phyloP scores from a whole-genome alignment of 2,888 invertebrate genomes.

The Mechanitis messenoides region DNA sequence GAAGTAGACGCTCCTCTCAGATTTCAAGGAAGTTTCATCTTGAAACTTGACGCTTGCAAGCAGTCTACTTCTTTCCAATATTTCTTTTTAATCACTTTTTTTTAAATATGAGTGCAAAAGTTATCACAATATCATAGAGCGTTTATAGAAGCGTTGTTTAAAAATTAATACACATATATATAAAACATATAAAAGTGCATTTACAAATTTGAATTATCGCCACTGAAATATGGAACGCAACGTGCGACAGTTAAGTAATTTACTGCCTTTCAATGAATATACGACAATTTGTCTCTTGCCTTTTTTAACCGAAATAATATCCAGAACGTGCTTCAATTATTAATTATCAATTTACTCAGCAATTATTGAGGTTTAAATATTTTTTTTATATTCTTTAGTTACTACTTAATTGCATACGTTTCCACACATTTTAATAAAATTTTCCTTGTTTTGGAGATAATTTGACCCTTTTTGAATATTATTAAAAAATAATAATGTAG shows the following conservation, averaged over 20 bases:
- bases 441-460: too few relatives aligned
- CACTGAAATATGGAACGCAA: slow-evolving; percentile 5
- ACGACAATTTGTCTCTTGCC: slow-evolving; percentile 13
- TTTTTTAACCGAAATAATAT: slow-evolving; percentile 18
- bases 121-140: too few relatives aligned
- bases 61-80: too few relatives aligned
- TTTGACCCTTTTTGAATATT: too few relatives aligned
- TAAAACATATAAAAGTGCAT: slow-evolving; percentile 1
- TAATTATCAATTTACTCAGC: slow-evolving; percentile 4
- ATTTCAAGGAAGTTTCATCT: too few relatives aligned
- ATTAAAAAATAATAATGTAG: too few relatives aligned
- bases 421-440: not conserved
- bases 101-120: too few relatives aligned
- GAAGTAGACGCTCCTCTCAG: too few relatives aligned
- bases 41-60: too few relatives aligned
- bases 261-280: slow-evolving; percentile 16
- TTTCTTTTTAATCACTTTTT: too few relatives aligned
- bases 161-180: not conserved
- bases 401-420: not conserved
- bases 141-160: not conserved
- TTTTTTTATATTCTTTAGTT: not conserved
- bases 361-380: not conserved
- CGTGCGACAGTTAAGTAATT: slow-evolving; percentile 16
- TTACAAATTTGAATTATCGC: slow-evolving; percentile 2
- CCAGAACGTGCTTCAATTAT: slow-evolving; percentile 16